phyloP scores from a whole-genome alignment of 2,797 vertebrate genomes.

The Acrossocheilus wenchowensis region DNA sequence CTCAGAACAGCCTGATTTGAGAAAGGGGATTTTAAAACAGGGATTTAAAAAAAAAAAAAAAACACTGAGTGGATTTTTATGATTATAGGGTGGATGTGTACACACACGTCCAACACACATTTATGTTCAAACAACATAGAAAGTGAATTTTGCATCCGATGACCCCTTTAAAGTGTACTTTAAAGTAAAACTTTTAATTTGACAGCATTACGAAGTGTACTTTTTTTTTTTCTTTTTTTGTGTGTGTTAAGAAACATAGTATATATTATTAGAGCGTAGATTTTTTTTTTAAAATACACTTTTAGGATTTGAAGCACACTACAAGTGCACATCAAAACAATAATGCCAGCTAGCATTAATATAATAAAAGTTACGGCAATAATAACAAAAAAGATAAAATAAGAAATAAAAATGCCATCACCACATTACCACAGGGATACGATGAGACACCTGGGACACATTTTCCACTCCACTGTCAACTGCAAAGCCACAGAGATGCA shows the following conservation, averaged over 20 bases:
- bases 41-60: no score
- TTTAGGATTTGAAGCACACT: no score
- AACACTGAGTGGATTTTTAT: no score
- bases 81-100: no score
- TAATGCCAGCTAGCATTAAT: not conserved
- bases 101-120: no score
- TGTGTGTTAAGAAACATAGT: not conserved
- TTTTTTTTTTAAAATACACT: not conserved
- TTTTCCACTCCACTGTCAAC: slow-evolving; percentile 8
- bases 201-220: not conserved
- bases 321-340: not conserved
- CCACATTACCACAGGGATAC: not conserved
- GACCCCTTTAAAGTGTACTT: not conserved
- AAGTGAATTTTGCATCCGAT: no score
- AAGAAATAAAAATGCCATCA: not conserved
- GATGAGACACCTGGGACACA: not conserved
- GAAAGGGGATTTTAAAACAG: no score
- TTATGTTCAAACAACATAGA: no score
- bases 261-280: not conserved
- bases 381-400: not conserved
- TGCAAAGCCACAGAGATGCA: not conserved
- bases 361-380: not conserved
- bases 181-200: not conserved
- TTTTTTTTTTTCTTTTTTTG: not conserved
- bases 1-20: no score